Percentiles rank a stretch among this genome's conserved stretches.
phyloP scores from a whole-genome alignment of 53 echinoderm and acorn worm species.

The Holothuria scabra region DNA sequence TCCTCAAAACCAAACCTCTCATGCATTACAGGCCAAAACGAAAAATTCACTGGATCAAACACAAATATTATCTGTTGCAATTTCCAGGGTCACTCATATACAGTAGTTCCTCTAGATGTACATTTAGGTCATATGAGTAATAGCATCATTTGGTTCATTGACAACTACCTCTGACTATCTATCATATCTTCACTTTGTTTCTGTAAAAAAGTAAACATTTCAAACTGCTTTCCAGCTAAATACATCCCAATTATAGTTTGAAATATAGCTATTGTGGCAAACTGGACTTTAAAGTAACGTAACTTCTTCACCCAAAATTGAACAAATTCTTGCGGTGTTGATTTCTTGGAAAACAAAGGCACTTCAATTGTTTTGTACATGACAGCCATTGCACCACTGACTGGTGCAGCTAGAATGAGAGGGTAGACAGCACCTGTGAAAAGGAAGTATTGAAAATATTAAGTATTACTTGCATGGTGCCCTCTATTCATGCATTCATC shows the following conservation, averaged over 20 bases:
- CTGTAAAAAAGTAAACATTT: neutral
- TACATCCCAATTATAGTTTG: slow-evolving; percentile 69
- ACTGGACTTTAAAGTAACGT: slow-evolving; percentile 84
- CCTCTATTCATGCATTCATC: too few relatives aligned
- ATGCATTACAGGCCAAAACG: too few relatives aligned
- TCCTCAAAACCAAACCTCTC: too few relatives aligned
- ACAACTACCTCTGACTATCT: too few relatives aligned
- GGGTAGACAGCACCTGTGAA: slow-evolving; percentile 77
- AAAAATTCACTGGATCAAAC: too few relatives aligned
- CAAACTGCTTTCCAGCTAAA: slow-evolving; percentile 71
- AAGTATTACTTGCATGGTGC: too few relatives aligned
- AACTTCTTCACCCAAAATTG: slow-evolving; percentile 77
- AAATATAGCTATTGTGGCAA: slow-evolving; percentile 72
- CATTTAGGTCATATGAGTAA: too few relatives aligned
- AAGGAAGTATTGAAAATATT: too few relatives aligned
- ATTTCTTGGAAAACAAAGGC: slow-evolving; percentile 57
- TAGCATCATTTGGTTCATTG: too few relatives aligned
- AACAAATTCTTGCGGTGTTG: slow-evolving; percentile 28
- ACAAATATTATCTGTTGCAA: too few relatives aligned
- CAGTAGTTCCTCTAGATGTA: too few relatives aligned
- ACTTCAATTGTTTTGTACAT: slow-evolving; percentile 73
- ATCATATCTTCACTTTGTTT: neutral
- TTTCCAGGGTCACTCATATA: too few relatives aligned
- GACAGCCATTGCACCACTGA: slow-evolving; percentile 69
- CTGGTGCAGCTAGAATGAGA: slow-evolving; percentile 61